Conservation (phyloP, 2,797 vertebrate genomes). For the Gymnopithys bicolor region DNA sequence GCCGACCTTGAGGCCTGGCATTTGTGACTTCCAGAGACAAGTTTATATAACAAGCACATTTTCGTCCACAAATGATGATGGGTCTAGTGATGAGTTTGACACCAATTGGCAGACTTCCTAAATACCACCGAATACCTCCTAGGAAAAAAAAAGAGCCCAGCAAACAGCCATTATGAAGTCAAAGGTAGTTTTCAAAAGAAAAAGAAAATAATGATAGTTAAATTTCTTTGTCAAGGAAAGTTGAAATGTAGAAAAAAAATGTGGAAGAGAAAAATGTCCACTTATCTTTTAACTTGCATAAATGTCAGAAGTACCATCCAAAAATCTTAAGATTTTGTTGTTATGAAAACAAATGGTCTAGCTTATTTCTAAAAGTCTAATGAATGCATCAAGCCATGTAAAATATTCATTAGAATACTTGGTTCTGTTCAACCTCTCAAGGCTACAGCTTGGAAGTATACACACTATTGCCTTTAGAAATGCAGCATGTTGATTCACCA, state of each 20-base stretch:
- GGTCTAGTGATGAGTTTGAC: background rate
- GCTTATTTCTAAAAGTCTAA: background rate
- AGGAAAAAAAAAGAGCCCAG: background rate
- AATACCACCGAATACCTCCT: background rate
- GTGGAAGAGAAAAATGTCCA: background rate
- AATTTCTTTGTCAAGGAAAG: background rate
- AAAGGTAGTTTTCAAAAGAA: background rate
- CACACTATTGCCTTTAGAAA: conserved; percentile 32
- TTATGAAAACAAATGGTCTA: background rate
- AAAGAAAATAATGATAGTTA: background rate
- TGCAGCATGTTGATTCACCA: conserved; percentile 5
- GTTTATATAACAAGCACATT: background rate
- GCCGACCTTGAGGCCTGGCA: background rate
- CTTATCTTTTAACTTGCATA: background rate
- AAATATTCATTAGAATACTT: conserved; percentile 50
- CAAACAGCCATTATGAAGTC: background rate
- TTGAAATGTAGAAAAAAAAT: background rate
- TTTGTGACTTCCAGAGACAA: background rate
- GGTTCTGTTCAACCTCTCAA: conserved; percentile 22
- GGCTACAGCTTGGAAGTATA: conserved; percentile 26
- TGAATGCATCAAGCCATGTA: conserved; percentile 41
- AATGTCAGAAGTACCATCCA: background rate
- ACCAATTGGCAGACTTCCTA: background rate
- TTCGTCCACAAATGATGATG: background rate
- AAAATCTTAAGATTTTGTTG: background rate